These are phyloP conservation scores for Arizona elegans DNA, from an alignment of 2,113 vertebrate genomes.

Conservation along the genomic window DNA sequence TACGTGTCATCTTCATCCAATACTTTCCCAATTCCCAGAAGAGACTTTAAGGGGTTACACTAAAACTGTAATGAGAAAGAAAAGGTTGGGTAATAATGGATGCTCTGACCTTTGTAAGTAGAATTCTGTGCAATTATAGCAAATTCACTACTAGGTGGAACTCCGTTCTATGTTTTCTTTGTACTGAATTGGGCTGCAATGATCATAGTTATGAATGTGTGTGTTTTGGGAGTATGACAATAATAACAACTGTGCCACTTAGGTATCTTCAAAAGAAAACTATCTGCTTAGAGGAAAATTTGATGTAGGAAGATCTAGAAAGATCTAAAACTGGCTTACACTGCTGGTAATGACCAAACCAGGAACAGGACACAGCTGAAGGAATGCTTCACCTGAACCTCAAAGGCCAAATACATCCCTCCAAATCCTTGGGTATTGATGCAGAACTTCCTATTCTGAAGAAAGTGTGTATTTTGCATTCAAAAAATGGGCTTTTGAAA, in stretches of 20 bases:
- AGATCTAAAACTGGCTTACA: not conserved
- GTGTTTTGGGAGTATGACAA: not conserved
- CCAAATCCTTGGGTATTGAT: not conserved
- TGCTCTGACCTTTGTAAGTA: not conserved
- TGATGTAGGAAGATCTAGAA: not conserved
- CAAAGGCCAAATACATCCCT: not conserved
- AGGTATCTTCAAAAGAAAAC: not conserved
- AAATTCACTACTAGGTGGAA: not conserved
- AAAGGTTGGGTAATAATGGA: not conserved
- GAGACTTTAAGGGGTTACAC: not conserved
- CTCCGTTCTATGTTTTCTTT: not conserved
- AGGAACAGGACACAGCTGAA: not conserved
- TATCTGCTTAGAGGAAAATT: not conserved
- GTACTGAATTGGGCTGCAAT: not conserved
- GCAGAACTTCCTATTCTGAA: not conserved
- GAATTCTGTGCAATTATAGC: not conserved
- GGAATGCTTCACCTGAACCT: not conserved
- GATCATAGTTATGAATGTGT: not conserved
- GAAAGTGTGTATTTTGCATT: not conserved
- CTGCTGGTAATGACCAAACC: not conserved
- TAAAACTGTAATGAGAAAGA: not conserved
- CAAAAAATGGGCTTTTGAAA: not conserved
- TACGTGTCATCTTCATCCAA: not conserved
- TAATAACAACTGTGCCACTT: not conserved
- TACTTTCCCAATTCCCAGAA: not conserved